Evolutionary conservation across 1,140 invertebrate genomes (phyloP).

Genomic region (Tetramorium simillimum): DNA sequence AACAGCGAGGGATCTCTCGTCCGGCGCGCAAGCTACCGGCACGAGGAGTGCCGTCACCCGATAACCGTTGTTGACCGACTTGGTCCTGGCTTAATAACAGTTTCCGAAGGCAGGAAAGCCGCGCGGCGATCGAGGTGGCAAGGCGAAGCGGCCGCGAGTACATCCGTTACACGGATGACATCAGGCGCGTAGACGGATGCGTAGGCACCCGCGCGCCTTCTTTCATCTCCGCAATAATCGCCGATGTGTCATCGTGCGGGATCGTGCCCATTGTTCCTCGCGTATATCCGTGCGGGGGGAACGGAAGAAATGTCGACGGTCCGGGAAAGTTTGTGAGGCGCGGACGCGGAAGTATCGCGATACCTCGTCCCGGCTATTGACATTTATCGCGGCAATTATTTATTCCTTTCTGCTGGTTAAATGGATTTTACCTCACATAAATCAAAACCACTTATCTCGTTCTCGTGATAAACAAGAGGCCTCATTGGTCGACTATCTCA

Average conservation of each 20-base stretch:
- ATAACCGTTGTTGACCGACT: conserved; percentile 65
- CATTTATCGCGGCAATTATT: not conserved
- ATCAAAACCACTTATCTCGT: not conserved
- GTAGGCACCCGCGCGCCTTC: conserved; percentile 40
- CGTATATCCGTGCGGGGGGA: not conserved
- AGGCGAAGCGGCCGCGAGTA: not conserved
- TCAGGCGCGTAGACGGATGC: conserved; percentile 48
- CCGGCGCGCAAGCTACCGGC: not conserved
- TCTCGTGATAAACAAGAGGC: not conserved
- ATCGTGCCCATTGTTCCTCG: conserved; percentile 1
- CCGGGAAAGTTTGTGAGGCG: too few relatives aligned
- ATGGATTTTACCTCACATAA: not conserved
- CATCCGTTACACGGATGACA: conserved; percentile 64
- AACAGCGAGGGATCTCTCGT: not conserved
- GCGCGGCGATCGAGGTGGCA: not conserved
- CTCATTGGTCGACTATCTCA: not conserved
- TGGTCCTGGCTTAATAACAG: conserved; percentile 60
- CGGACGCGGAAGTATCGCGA: not conserved
- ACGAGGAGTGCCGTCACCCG: conserved; percentile 27
- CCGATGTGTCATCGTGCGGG: conserved; percentile 52
- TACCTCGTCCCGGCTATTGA: not conserved
- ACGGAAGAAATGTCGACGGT: not conserved
- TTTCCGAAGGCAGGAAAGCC: conserved; percentile 50
- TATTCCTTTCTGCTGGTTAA: not conserved
- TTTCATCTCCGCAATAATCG: conserved; percentile 20